Evolutionary conservation across 2,113 vertebrate genomes (phyloP).

Genomic region (Solea solea): DNA sequence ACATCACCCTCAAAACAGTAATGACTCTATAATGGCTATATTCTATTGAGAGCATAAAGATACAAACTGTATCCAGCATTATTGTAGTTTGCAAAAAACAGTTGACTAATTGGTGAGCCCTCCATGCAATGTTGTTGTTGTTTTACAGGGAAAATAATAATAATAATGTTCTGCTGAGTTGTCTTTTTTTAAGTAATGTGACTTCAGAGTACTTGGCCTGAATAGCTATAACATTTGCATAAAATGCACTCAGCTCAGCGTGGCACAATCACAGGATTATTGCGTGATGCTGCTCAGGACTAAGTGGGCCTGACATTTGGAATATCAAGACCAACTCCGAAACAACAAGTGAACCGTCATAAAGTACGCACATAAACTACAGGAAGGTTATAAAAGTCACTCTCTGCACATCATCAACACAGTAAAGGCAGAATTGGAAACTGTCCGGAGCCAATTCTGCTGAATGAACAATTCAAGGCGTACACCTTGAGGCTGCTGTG

Average conservation of each 20-base stretch:
- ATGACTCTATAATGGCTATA: too few relatives aligned
- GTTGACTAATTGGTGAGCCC: too few relatives aligned
- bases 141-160: neutral
- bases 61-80: too few relatives aligned
- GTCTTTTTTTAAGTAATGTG: neutral
- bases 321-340: neutral
- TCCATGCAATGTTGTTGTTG: neutral
- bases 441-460: constrained; percentile 1
- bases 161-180: neutral
- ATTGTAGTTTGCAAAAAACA: too few relatives aligned
- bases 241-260: constrained; percentile 13
- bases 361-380: neutral
- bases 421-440: neutral
- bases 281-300: neutral
- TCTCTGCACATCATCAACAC: neutral
- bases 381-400: neutral
- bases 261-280: constrained; percentile 1
- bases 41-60: too few relatives aligned
- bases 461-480: constrained; percentile 5
- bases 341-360: neutral
- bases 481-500: constrained; percentile 16
- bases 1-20: too few relatives aligned
- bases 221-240: neutral
- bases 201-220: neutral
- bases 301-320: neutral